Conservation (phyloP, 2,797 vertebrate species). For the Lepidocolaptes lacrymiger region DNA sequence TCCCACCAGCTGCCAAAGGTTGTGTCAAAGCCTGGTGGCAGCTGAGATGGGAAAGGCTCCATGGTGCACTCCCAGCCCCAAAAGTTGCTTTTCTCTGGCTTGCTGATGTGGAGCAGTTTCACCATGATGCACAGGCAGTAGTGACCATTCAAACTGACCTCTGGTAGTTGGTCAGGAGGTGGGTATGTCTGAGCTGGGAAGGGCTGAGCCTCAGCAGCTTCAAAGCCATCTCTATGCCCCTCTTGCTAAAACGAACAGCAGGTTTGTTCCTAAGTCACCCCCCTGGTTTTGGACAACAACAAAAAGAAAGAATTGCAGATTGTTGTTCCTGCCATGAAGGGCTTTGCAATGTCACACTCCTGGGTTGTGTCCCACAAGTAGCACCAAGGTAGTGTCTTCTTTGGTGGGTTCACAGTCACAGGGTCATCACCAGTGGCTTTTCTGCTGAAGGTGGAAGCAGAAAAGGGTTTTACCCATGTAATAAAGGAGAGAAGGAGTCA, state of each 20-base stretch:
- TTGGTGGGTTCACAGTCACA: background rate
- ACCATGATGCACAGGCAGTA: accelerated
- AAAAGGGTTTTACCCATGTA: accelerated
- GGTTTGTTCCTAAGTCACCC: background rate
- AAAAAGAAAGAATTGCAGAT: background rate
- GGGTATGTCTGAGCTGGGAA: accelerated
- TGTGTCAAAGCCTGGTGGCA: background rate
- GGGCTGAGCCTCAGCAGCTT: background rate
- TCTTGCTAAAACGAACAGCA: background rate
- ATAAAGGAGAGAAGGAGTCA: background rate
- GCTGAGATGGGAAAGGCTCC: accelerated
- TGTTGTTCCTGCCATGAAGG: background rate
- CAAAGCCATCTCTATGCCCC: background rate
- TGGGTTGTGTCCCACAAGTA: background rate
- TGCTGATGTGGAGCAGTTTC: background rate
- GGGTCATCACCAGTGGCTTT: background rate
- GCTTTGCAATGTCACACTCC: accelerated
- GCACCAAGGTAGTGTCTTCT: background rate
- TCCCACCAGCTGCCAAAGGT: background rate
- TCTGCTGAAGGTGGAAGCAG: background rate
- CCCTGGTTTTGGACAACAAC: background rate
- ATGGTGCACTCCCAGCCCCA: background rate
- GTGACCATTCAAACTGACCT: background rate
- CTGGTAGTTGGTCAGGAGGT: background rate
- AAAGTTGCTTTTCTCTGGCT: accelerated